These are phyloP conservation scores for Linyphia triangularis DNA, from an alignment of 2,888 invertebrate genomes.

Conservation along the genomic window DNA sequence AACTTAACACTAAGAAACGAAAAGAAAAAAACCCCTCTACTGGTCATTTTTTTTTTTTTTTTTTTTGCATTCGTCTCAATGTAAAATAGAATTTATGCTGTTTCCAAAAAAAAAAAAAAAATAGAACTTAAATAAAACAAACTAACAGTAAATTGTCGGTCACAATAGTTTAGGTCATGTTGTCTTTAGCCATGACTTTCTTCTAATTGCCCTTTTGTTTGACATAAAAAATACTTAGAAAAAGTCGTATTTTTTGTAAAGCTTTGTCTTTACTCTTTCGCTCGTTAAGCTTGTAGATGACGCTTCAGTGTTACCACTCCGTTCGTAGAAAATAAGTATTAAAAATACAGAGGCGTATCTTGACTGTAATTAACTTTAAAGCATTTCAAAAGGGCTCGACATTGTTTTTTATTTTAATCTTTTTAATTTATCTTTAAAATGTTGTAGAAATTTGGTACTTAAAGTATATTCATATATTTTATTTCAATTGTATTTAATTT, in stretches of 20 bases:
- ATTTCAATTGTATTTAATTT: no score
- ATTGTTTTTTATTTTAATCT: not conserved
- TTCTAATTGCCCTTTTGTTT: conserved; percentile 67
- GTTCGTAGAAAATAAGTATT: conserved; percentile 30
- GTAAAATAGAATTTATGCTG: conserved; percentile 33
- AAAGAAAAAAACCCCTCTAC: no score
- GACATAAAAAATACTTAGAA: conserved; percentile 43
- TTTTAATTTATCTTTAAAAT: no score
- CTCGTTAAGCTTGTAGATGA: conserved; percentile 62
- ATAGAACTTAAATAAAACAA: not conserved
- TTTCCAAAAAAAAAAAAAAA: conserved; percentile 11
- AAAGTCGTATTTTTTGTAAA: conserved; percentile 41
- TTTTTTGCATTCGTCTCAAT: conserved; percentile 51
- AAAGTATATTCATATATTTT: no score
- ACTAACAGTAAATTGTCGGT: conserved; percentile 46
- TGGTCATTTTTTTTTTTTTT: conserved; percentile 50
- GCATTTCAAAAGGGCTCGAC: not conserved
- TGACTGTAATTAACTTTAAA: conserved; percentile 64
- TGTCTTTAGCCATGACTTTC: conserved; percentile 34
- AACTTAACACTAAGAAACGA: not conserved
- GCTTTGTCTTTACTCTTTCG: conserved; percentile 30
- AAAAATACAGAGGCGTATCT: conserved; percentile 52
- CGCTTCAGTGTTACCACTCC: conserved; percentile 42
- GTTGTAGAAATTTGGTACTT: no score
- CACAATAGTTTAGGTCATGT: conserved; percentile 59